A percentile compares a stretch with the other conserved stretches of the same genome.
Evolutionary conservation across 2,888 invertebrate genomes (phyloP).

Genomic region (Meliscaeva auricollis): DNA sequence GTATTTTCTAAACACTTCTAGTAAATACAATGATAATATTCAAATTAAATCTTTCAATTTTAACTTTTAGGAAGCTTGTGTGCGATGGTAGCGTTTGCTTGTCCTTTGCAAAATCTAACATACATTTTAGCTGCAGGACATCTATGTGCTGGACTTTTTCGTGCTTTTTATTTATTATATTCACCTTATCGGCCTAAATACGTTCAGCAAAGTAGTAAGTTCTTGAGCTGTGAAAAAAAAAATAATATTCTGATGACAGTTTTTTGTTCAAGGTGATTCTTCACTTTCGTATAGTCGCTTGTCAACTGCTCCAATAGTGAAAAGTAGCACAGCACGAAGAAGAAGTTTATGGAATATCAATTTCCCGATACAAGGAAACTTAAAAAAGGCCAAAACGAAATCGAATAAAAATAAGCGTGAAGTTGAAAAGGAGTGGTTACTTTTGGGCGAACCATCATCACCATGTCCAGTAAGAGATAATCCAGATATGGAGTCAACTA

Average conservation of each 20-base stretch:
- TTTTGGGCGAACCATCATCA: conserved; percentile 84
- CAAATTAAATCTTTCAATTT: too few relatives aligned
- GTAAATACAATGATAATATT: too few relatives aligned
- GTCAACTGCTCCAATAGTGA: conserved; percentile 81
- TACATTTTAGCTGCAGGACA: conserved; percentile 84
- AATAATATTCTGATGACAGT: too few relatives aligned
- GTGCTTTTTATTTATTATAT: conserved; percentile 83
- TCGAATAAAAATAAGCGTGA: conserved; percentile 81
- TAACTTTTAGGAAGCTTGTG: conserved; percentile 84
- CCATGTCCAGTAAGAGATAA: conserved; percentile 82
- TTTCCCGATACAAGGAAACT: conserved; percentile 79
- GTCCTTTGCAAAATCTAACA: conserved; percentile 85
- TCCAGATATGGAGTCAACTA: conserved; percentile 82
- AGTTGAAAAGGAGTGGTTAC: conserved; percentile 83
- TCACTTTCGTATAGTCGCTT: conserved; percentile 83
- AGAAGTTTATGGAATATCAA: conserved; percentile 82
- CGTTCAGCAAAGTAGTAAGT: conserved; percentile 81
- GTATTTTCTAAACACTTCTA: too few relatives aligned
- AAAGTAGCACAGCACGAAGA: conserved; percentile 78
- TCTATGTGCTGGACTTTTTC: conserved; percentile 80
- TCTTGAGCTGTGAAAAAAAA: not conserved
- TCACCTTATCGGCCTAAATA: conserved; percentile 83
- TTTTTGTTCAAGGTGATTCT: conserved; percentile 79
- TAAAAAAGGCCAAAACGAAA: conserved; percentile 80
- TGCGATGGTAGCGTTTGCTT: conserved; percentile 86